Conservation (phyloP, 2,888 invertebrate species). For the Heliconius erato region DNA sequence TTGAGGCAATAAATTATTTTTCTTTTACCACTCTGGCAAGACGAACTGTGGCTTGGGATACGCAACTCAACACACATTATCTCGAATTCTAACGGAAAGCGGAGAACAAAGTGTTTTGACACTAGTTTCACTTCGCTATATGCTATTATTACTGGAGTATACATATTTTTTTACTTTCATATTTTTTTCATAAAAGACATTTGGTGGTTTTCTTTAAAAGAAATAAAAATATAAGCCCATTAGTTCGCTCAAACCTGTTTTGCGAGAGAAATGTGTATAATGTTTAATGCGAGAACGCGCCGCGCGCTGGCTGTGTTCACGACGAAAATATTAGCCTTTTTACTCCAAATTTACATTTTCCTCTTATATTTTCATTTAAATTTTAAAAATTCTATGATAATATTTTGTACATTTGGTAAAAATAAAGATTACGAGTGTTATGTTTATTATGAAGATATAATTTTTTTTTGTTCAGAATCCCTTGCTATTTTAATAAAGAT, state of each 20-base stretch:
- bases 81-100: too few relatives aligned
- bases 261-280: conserved; percentile 12
- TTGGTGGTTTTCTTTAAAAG: background rate
- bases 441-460: too few relatives aligned
- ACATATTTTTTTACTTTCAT: background rate
- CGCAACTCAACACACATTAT: too few relatives aligned
- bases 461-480: too few relatives aligned
- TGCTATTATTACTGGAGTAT: background rate
- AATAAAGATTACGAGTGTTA: background rate
- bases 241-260: conserved; percentile 25
- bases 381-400: background rate
- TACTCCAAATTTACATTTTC: conserved; percentile 11
- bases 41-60: too few relatives aligned
- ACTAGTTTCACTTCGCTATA: too few relatives aligned
- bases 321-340: conserved; percentile 8
- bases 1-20: too few relatives aligned
- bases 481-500: too few relatives aligned
- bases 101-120: too few relatives aligned
- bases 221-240: conserved; percentile 24
- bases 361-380: background rate
- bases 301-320: background rate
- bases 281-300: conserved; percentile 4
- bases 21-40: too few relatives aligned
- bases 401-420: background rate
- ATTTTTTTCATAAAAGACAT: background rate